Evolutionary conservation across 2,888 invertebrate species (phyloP).

Genomic region (Agonopterix arenella): DNA sequence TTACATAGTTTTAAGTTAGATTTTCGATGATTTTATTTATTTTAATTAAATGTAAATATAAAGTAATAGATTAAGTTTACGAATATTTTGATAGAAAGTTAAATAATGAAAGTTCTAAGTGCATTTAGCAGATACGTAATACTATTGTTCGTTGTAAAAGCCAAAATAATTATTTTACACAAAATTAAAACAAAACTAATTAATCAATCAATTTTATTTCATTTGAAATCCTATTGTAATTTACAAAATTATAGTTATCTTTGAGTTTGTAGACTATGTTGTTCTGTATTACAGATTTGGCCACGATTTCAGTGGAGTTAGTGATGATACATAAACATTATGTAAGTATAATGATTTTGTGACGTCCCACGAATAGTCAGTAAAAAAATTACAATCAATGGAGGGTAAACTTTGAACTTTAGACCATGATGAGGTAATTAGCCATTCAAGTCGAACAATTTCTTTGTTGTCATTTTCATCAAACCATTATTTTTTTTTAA

Average conservation of each 20-base stretch:
- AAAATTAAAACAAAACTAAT: conserved; percentile 1
- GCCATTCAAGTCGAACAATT: too few relatives aligned
- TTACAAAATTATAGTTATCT: conserved; percentile 1
- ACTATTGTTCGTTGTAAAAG: conserved; percentile 5
- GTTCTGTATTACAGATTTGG: too few relatives aligned
- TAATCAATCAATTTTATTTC: conserved; percentile 1
- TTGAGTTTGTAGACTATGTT: background rate
- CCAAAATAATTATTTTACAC: conserved; percentile 3
- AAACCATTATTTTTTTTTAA: too few relatives aligned
- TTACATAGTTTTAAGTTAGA: background rate
- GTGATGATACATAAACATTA: too few relatives aligned
- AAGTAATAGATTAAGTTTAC: background rate
- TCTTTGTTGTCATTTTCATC: too few relatives aligned
- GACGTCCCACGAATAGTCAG: too few relatives aligned
- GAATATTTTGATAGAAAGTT: background rate
- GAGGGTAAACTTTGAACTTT: too few relatives aligned
- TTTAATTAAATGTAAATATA: conserved; percentile 1
- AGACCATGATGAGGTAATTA: too few relatives aligned
- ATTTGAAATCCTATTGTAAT: conserved; percentile 3
- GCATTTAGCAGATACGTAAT: conserved; percentile 8
- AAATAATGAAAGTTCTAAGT: conserved; percentile 1
- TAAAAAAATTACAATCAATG: too few relatives aligned
- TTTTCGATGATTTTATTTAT: background rate
- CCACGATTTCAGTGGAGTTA: too few relatives aligned
- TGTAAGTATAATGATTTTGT: too few relatives aligned